phyloP scores from a whole-genome alignment of 2,888 invertebrate genomes.

The Drosophila infuscata region DNA sequence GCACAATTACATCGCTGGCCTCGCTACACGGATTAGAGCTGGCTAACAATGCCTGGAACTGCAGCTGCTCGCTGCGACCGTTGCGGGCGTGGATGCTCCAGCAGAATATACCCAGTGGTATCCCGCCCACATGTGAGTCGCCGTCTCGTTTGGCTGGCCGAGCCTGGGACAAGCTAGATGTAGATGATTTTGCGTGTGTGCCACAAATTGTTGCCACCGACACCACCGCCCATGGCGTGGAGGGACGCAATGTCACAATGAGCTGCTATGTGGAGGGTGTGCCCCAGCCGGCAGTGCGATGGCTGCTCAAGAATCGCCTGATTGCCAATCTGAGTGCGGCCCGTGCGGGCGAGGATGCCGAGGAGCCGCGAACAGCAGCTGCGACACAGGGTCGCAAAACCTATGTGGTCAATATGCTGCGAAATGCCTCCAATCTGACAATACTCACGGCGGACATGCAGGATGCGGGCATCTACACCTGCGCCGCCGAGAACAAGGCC shows the following conservation, averaged over 20 bases:
- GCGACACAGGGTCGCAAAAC: slow-evolving; percentile 87
- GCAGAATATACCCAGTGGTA: slow-evolving; percentile 90
- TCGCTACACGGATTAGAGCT: slow-evolving; percentile 91
- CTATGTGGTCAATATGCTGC: slow-evolving; percentile 89
- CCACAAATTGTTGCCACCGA: slow-evolving; percentile 89
- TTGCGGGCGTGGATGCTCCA: slow-evolving; percentile 92
- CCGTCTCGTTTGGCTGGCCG: slow-evolving; percentile 88
- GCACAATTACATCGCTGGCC: slow-evolving; percentile 89
- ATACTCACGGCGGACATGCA: slow-evolving; percentile 90
- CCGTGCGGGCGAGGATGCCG: slow-evolving; percentile 70
- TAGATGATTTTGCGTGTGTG: slow-evolving; percentile 92
- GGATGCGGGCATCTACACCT: slow-evolving; percentile 91
- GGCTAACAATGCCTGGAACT: slow-evolving; percentile 93
- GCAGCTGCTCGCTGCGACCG: slow-evolving; percentile 91
- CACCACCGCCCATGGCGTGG: slow-evolving; percentile 88
- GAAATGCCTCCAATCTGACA: slow-evolving; percentile 90
- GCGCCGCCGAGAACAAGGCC: slow-evolving; percentile 92
- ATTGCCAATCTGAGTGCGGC: slow-evolving; percentile 87
- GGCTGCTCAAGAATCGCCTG: slow-evolving; percentile 90
- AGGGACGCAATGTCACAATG: slow-evolving; percentile 91
- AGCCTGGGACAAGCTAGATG: slow-evolving; percentile 91
- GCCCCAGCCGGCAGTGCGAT: slow-evolving; percentile 90
- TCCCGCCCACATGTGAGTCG: slow-evolving; percentile 89
- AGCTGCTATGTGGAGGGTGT: slow-evolving; percentile 90
- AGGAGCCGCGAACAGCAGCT: slow-evolving; percentile 82